A percentile compares a stretch with the other conserved stretches of the same genome.
phyloP scores from a whole-genome alignment of 2,113 vertebrate species.

The Struthio camelus region DNA sequence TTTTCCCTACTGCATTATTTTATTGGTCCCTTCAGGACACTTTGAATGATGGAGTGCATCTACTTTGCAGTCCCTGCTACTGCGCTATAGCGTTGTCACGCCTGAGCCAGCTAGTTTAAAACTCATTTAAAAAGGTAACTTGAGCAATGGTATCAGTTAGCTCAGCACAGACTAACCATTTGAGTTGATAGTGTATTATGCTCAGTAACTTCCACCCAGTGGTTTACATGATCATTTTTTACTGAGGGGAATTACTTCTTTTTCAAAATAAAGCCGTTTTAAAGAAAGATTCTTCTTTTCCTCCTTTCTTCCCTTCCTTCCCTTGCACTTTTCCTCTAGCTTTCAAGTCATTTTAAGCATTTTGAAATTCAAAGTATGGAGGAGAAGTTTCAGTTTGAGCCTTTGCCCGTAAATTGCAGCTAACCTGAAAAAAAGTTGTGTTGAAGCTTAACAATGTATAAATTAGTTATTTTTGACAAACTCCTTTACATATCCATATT shows the following conservation, averaged over 20 bases:
- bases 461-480: background rate
- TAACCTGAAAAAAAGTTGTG: background rate
- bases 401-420: background rate
- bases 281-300: background rate
- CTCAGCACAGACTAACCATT: slow-evolving; percentile 1
- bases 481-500: background rate
- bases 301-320: background rate
- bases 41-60: slow-evolving; percentile 42
- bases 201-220: slow-evolving; percentile 1
- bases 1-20: slow-evolving; percentile 12
- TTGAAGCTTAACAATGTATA: background rate
- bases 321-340: background rate
- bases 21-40: slow-evolving; percentile 45
- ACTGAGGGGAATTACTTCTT: background rate
- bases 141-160: background rate
- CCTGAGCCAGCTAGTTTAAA: slow-evolving; percentile 46
- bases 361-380: slow-evolving; percentile 41
- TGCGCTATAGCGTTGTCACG: slow-evolving; percentile 15
- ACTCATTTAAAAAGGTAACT: slow-evolving; percentile 24
- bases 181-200: background rate
- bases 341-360: slow-evolving; percentile 10
- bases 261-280: slow-evolving; percentile 5
- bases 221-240: background rate
- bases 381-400: background rate
- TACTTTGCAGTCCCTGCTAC: slow-evolving; percentile 33